Evolutionary conservation across 2,113 vertebrate species (phyloP), one percentile per base, ranked within the genome.

Genomic region (Reinhardtius hippoglossoides): DNA sequence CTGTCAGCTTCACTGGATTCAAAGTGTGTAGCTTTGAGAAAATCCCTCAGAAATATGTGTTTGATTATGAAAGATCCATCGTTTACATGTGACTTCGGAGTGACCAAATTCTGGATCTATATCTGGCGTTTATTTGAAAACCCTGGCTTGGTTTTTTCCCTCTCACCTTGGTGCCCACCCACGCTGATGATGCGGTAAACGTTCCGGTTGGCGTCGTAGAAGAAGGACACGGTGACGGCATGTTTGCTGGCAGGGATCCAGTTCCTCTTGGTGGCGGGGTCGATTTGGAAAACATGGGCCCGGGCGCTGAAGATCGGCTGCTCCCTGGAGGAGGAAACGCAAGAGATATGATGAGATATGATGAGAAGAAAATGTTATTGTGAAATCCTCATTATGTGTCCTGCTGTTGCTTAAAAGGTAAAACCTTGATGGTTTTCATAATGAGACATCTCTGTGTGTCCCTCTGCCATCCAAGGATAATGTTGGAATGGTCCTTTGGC

Each of bases 181-280:
- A 99, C 96, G 2, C 98, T 99, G 94, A 99, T 98, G 94, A 99
- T 98, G n/a, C 97, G 95, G 88, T 99, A 99, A 4, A 96, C 97
- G 0, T 94, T 96, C 48, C 97, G 95, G 0, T 95, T 96, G 82
- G 95, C 95, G 76, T 99, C 98, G 0, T 96, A 99, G 91, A 98
- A 99, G 83, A 97, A 99, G 68, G 98, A 99, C 84, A 99, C 98
- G 0, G 96, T 96, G 65, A 98, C 93, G 0, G 98, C 97, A 21
- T 99, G 97, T 31, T 99, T 99, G 93, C 97, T 97, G 58, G 97
- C 97, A 0, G 97, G 98, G 85, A 99, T 96, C 98, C 98, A 99
- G 94, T 97, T 98, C 68, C 97, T 90, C 67, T 99, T 99, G 87
- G 98, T 98, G 76, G 94, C 85, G 0, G 97, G 98, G 84, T 99